Evolutionary conservation across 1,140 invertebrate genomes (phyloP).

Genomic region (Zaprionus lachaisei): DNA sequence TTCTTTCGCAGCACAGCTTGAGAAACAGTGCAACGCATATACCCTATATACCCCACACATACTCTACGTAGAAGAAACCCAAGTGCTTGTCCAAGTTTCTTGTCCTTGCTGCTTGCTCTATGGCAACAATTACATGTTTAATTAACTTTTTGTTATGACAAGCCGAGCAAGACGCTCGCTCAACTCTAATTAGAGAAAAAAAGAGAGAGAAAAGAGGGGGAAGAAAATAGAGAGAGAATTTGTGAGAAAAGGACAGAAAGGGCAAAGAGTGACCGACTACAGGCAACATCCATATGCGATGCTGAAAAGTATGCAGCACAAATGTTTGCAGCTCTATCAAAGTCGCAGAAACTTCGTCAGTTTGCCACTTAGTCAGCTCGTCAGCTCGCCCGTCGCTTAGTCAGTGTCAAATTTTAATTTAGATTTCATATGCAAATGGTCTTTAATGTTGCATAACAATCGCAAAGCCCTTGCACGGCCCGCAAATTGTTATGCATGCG

Average conservation of each 20-base stretch:
- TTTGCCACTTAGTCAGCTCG: background rate
- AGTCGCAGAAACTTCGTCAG: background rate
- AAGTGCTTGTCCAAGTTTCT: conserved; percentile 31
- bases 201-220: background rate
- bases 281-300: background rate
- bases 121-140: conserved; percentile 78
- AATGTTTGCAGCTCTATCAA: conserved; percentile 1
- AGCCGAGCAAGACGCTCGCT: conserved; percentile 6
- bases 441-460: conserved; percentile 75
- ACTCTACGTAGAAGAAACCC: background rate
- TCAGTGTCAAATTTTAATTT: conserved; percentile 74
- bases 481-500: conserved; percentile 71
- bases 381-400: conserved; percentile 17
- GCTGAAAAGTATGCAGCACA: conserved; percentile 39
- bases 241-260: background rate
- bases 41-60: conserved; percentile 12
- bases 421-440: conserved; percentile 74
- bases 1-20: background rate
- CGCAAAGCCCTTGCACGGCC: conserved; percentile 43
- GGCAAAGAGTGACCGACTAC: background rate
- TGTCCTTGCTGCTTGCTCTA: conserved; percentile 47
- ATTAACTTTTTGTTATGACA: conserved; percentile 79
- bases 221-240: background rate
- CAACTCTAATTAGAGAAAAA: conserved; percentile 66
- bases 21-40: background rate